phyloP scores from a whole-genome alignment of 1,140 invertebrate genomes.

The Nylanderia fulva region DNA sequence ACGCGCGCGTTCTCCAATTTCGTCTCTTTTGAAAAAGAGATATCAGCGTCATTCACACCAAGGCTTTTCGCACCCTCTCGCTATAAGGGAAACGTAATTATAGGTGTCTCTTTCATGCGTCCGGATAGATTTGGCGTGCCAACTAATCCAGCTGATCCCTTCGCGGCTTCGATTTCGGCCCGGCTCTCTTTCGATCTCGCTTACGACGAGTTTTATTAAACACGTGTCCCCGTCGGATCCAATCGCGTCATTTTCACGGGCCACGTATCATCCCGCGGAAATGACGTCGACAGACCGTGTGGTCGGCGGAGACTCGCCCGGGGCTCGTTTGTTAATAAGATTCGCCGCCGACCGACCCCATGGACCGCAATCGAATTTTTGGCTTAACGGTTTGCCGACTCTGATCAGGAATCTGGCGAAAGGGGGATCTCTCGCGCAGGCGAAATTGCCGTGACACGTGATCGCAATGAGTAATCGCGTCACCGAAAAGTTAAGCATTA shows the following conservation, averaged over 20 bases:
- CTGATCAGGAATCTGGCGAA: background rate
- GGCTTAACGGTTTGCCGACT: constrained; percentile 34
- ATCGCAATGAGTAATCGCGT: constrained; percentile 41
- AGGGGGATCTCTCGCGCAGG: background rate
- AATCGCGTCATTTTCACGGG: constrained; percentile 57
- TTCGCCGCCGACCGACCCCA: background rate
- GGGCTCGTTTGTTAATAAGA: constrained; percentile 57
- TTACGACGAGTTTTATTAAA: constrained; percentile 69
- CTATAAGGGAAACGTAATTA: constrained; percentile 77
- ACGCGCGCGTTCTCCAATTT: constrained; percentile 66
- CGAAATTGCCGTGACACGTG: constrained; percentile 38
- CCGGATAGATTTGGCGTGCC: constrained; percentile 65
- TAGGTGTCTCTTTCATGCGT: constrained; percentile 75
- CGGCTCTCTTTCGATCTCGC: constrained; percentile 64
- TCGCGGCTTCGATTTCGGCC: constrained; percentile 61
- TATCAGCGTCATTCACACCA: constrained; percentile 74
- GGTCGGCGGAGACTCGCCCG: constrained; percentile 7
- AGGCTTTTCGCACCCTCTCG: constrained; percentile 71
- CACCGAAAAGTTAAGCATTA: background rate
- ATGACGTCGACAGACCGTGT: constrained; percentile 11
- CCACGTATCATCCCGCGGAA: constrained; percentile 45
- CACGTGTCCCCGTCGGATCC: constrained; percentile 44
- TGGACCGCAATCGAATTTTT: constrained; percentile 49
- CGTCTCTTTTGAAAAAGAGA: constrained; percentile 72
- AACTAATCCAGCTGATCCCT: constrained; percentile 75